Base-by-base conservation (phyloP, 2,888 invertebrate genomes). In the Cosmia trapezina region DNA sequence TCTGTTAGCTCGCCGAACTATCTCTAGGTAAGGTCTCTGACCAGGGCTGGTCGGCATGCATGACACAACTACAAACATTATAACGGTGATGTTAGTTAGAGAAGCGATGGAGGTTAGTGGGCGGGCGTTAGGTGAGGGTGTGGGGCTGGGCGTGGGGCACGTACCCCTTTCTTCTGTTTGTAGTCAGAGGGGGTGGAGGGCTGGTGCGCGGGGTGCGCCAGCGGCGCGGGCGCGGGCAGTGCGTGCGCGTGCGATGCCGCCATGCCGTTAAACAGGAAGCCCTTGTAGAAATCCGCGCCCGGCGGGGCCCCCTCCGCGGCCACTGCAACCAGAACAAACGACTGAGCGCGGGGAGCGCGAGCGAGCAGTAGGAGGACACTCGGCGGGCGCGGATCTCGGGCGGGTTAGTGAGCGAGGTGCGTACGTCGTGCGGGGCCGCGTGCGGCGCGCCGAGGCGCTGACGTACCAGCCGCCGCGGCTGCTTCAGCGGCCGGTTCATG, bases 401-500 rank as follows among this genome's bases (percentile, higher is more conserved):
- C 83, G 85, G 70, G 85, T 81, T 86, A 86, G 89, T 87, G 88
- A 83, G 89, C 82, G 76, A 88, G 89, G 84, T 91, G 94, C 94
- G 94, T 94, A 93, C 93, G 91, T 93, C 92, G 91, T 89, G 92
- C 90, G 94, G 91, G 91, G 92, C 90, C 90, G 94, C 92, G 92
- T 88, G 93, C 90, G 93, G 93, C 91, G 93, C 91, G 90, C 94
- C 94, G 93, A 92, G 94, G 88, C 96, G 95, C 94, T 94, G 93
- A 97, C 98, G 98, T 97, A 99, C 99, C 97, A 99, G 98, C 97
- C 99, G 98, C 93, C 99, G 99, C 86, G 99, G 99, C 96, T 99
- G 99, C 95, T 99, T 99, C 90, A 99, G 97, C 86, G 99, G 99
- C 89, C 99, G 97, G 97, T 99, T 99, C 97, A 99, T 98, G 93